Evolutionary conservation across 2,888 invertebrate species (phyloP).

Genomic region (Lissonota sp.): DNA sequence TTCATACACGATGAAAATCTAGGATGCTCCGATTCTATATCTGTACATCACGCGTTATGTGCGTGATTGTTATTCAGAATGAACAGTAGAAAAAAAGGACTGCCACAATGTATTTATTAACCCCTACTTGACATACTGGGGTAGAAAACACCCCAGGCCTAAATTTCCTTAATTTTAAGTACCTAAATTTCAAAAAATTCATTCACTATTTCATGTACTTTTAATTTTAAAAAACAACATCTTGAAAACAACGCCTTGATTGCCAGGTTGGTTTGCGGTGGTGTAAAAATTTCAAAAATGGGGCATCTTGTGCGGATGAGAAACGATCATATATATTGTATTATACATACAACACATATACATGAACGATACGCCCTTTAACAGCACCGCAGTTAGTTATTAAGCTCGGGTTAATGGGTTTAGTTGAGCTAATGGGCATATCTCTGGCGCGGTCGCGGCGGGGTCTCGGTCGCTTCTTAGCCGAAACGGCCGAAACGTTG

Average conservation of each 20-base stretch:
- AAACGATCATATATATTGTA: neutral
- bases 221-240: too few relatives aligned
- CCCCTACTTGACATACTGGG: too few relatives aligned
- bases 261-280: too few relatives aligned
- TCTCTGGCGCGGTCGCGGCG: slow-evolving; percentile 51
- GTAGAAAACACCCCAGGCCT: too few relatives aligned
- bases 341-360: neutral
- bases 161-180: too few relatives aligned
- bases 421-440: slow-evolving; percentile 74
- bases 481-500: slow-evolving; percentile 56
- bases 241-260: too few relatives aligned
- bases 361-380: slow-evolving; percentile 23
- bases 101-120: too few relatives aligned
- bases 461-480: slow-evolving; percentile 41
- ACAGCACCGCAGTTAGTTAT: slow-evolving; percentile 69
- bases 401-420: slow-evolving; percentile 79
- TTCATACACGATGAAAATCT: slow-evolving; percentile 27
- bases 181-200: too few relatives aligned
- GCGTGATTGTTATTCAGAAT: neutral
- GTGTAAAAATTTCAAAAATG: too few relatives aligned
- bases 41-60: neutral
- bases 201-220: too few relatives aligned
- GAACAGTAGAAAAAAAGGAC: neutral
- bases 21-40: slow-evolving; percentile 24
- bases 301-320: too few relatives aligned